A percentile compares a stretch with the other conserved stretches of the same genome.
Evolutionary conservation across 2,888 invertebrate genomes (phyloP).

Genomic region (Fragum sueziense): DNA sequence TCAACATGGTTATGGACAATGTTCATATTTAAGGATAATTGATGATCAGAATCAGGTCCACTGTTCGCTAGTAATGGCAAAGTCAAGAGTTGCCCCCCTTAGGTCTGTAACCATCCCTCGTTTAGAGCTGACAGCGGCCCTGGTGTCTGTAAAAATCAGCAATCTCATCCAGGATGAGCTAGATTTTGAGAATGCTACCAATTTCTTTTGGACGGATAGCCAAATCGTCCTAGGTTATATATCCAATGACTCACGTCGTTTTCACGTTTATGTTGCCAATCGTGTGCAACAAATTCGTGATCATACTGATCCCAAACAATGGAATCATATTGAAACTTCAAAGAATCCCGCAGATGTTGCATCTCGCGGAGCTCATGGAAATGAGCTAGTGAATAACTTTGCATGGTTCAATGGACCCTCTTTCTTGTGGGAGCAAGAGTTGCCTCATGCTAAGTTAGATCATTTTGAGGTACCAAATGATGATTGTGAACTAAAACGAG

Average conservation of each 20-base stretch:
- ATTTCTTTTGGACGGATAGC: slow-evolving; percentile 62
- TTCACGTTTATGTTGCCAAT: slow-evolving; percentile 66
- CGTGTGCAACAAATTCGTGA: slow-evolving; percentile 61
- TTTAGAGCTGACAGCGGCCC: slow-evolving; percentile 55
- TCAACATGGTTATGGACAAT: slow-evolving; percentile 39
- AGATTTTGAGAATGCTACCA: slow-evolving; percentile 1
- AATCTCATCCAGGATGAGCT: slow-evolving; percentile 48
- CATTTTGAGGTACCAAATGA: neutral
- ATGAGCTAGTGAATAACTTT: neutral
- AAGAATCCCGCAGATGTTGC: slow-evolving; percentile 64
- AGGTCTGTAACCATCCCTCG: slow-evolving; percentile 54
- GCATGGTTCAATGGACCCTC: slow-evolving; percentile 48
- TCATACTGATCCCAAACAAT: slow-evolving; percentile 49
- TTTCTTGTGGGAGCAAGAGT: slow-evolving; percentile 41
- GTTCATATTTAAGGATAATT: slow-evolving; percentile 30
- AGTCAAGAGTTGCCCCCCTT: slow-evolving; percentile 27
- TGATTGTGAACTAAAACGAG: slow-evolving; percentile 34
- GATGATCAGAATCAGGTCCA: slow-evolving; percentile 1
- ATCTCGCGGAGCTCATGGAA: slow-evolving; percentile 46
- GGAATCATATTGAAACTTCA: slow-evolving; percentile 55
- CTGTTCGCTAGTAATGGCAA: slow-evolving; percentile 38
- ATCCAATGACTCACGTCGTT: slow-evolving; percentile 56
- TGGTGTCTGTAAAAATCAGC: slow-evolving; percentile 40
- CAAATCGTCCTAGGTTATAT: slow-evolving; percentile 61
- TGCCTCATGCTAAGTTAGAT: slow-evolving; percentile 3